phyloP scores from a whole-genome alignment of 2,113 vertebrate genomes.

The Paramormyrops kingsleyae region DNA sequence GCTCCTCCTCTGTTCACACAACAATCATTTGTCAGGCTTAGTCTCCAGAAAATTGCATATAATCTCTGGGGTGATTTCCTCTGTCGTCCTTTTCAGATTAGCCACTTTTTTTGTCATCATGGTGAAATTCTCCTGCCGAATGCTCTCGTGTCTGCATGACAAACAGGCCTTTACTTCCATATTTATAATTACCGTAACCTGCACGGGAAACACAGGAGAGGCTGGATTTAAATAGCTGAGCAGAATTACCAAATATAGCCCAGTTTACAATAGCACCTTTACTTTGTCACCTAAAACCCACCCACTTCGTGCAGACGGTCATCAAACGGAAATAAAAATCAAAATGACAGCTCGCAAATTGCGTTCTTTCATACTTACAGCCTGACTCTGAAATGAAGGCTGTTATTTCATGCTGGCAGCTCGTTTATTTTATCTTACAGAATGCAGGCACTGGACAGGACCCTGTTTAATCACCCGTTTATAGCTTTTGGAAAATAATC shows the following conservation, averaged over 20 bases:
- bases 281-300: not conserved
- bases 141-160: not conserved
- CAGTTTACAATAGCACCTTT: not conserved
- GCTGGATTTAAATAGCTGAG: not conserved
- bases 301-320: not conserved
- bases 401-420: slow-evolving; percentile 26
- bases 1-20: not conserved
- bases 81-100: not conserved
- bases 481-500: slow-evolving; percentile 20
- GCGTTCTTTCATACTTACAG: slow-evolving; percentile 12
- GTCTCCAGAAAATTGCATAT: not conserved
- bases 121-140: not conserved
- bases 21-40: not conserved
- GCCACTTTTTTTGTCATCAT: not conserved
- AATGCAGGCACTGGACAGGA: slow-evolving; percentile 22
- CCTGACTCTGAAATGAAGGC: slow-evolving; percentile 9
- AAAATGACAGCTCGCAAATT: slow-evolving; percentile 23
- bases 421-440: slow-evolving; percentile 22
- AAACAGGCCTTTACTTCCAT: not conserved
- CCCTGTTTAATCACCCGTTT: slow-evolving; percentile 24
- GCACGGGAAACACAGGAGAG: not conserved
- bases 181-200: not conserved
- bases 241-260: not conserved
- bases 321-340: not conserved
- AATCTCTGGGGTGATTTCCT: not conserved